phyloP scores from a whole-genome alignment of 2,797 vertebrate genomes.

The Melanotaenia trifasciata region DNA sequence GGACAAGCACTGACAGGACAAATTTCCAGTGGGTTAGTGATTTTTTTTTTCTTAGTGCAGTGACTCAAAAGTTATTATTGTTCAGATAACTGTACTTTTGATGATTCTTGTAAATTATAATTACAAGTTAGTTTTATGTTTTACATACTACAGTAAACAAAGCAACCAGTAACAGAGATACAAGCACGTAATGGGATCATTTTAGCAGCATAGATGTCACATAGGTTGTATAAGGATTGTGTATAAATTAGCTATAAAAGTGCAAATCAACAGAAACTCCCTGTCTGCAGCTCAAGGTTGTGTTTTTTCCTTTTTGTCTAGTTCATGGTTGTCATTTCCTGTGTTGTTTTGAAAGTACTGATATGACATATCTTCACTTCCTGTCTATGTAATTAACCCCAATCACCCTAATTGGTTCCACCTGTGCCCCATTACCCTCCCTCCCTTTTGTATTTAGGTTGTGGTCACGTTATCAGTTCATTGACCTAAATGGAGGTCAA shows the following conservation, averaged over 20 bases:
- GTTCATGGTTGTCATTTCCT: not conserved
- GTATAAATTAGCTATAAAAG: not conserved
- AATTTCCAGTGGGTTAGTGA: not conserved
- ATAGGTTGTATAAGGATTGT: not conserved
- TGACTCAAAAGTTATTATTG: not conserved
- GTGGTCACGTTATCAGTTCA: not conserved
- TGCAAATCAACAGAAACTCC: not conserved
- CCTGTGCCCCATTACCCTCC: not conserved
- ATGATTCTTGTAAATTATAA: too few species aligned
- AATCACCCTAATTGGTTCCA: conserved; percentile 1
- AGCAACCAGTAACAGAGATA: not conserved
- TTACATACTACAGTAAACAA: not conserved
- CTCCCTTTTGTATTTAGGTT: not conserved
- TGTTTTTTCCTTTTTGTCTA: not conserved
- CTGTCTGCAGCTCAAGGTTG: not conserved
- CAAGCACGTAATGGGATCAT: not conserved
- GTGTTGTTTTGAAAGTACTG: conserved; percentile 7
- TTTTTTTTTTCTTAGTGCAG: not conserved
- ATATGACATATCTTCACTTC: not conserved
- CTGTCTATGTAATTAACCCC: not conserved
- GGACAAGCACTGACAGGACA: not conserved
- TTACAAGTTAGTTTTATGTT: too few species aligned
- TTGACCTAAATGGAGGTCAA: not conserved
- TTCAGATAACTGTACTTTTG: too few species aligned
- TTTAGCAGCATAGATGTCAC: not conserved